A percentile compares a stretch with the other conserved stretches of the same genome.
phyloP scores from a whole-genome alignment of 2,888 invertebrate species.

The Apomyelois bistriatella region DNA sequence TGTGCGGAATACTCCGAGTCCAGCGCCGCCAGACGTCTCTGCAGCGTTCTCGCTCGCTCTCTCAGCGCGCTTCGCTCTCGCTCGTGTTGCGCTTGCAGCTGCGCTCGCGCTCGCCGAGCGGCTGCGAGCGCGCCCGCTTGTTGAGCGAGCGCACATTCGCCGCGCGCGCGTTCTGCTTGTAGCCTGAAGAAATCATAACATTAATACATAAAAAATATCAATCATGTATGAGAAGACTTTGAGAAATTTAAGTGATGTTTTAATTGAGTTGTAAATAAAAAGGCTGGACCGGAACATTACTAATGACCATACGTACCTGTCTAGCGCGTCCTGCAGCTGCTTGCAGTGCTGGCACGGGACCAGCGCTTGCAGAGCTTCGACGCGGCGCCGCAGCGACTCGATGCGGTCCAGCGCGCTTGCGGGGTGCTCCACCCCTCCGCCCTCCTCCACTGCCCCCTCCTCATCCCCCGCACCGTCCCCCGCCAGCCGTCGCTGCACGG shows the following conservation, averaged over 20 bases:
- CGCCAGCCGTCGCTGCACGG: conserved; percentile 56
- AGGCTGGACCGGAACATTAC: too few species aligned
- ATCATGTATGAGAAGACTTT: too few species aligned
- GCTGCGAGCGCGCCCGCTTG: conserved; percentile 67
- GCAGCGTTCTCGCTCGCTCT: conserved; percentile 85
- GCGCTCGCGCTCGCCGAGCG: conserved; percentile 65
- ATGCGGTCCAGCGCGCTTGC: conserved; percentile 49
- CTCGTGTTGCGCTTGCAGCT: conserved; percentile 70
- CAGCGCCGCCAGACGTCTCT: conserved; percentile 85
- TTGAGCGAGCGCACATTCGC: conserved; percentile 62
- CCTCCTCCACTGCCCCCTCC: conserved; percentile 16
- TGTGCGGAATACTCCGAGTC: conserved; percentile 92
- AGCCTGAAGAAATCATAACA: conserved; percentile 35
- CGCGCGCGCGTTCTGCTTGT: conserved; percentile 59
- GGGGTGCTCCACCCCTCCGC: conserved; percentile 17
- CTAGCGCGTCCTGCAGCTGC: conserved; percentile 76
- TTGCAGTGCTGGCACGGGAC: conserved; percentile 75
- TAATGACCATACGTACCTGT: conserved; percentile 55
- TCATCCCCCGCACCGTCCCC: conserved; percentile 26
- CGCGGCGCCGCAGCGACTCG: conserved; percentile 67
- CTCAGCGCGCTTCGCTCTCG: conserved; percentile 81
- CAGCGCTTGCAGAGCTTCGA: conserved; percentile 71
- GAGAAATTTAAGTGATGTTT: too few species aligned
- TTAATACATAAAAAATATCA: not conserved
- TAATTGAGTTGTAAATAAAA: too few species aligned